Evolutionary conservation across 2,888 invertebrate species (phyloP), one percentile per base, ranked within the genome.

Genomic region (Stegophylla sp.): DNA sequence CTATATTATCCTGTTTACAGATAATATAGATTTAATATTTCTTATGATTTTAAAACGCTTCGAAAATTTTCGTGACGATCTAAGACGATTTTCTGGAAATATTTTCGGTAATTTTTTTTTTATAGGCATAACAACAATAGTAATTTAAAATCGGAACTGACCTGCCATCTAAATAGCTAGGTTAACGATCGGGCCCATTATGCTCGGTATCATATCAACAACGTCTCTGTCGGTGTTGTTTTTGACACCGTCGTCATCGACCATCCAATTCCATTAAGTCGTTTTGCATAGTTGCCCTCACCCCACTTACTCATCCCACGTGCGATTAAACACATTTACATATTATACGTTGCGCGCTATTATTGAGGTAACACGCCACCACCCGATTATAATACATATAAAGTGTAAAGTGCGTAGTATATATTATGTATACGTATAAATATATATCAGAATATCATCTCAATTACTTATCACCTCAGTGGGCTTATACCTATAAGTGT

Each of bases 211-310:
- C 34, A 43, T 48, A 51, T 61, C 53, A n/a, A n/a, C 1, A 1
- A 20, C n/a, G 23, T 34, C 48, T 23, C 34, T 13, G 20, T 71
- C 34, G 53, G 10, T 20, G 53, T 66, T 26, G 64, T 45, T 76
- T 79, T 75, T 82, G 82, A 67, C 73, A 82, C 41, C 51, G 45
- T 69, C 61, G 61, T 71, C 74, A 17, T 10, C 73, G 51, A 43
- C 74, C 67, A 48, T 61, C 74, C 67, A 48, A 61, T 66, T 69
- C 66, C 59, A 69, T 69, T 69, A 28, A n/a, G 51, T 69, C 64
- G 41, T 41, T 64, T 64, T 43, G 64, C 64, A 64, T 64, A 64
- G 34, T 64, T 28, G 28, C 61, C 61, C 28, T 61, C 61, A 17
- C n/a, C 28, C n/a, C 28, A 45, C 45, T 12, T 45, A 2, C 45